Percentiles rank a stretch among this genome's conserved stretches.
These are phyloP conservation scores for honey bee (Apis mellifera) DNA, from an alignment of 1,140 invertebrate species.

Conservation along the genomic window DNA sequence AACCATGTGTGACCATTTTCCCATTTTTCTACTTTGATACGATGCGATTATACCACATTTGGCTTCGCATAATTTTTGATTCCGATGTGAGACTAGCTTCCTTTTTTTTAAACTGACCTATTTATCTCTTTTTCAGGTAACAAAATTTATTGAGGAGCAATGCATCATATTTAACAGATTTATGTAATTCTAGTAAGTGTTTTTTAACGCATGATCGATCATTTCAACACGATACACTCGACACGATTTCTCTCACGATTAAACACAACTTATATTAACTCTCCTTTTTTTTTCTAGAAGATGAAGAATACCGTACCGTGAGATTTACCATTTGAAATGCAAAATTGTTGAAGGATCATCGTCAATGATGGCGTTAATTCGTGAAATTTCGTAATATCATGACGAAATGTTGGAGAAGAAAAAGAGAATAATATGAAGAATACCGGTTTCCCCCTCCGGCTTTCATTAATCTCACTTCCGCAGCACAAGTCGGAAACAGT, in stretches of 20 bases:
- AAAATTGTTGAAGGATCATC: not conserved
- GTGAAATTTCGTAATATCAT: conserved; percentile 14
- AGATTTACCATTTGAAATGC: not conserved
- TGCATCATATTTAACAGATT: not conserved
- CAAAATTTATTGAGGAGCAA: rapidly evolving
- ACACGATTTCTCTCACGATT: not conserved
- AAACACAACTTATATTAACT: too few species aligned
- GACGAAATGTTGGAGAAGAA: not conserved
- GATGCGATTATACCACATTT: not conserved
- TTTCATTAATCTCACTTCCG: conserved; percentile 35
- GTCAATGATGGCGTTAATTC: not conserved
- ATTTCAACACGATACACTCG: too few species aligned
- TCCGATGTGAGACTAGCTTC: too few species aligned
- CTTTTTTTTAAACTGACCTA: not conserved
- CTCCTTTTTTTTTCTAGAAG: too few species aligned
- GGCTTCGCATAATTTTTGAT: too few species aligned
- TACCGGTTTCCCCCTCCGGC: not conserved
- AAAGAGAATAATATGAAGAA: conserved; percentile 3
- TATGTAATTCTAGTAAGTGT: not conserved
- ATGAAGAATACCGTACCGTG: too few species aligned
- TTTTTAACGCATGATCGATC: not conserved
- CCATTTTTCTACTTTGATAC: not conserved
- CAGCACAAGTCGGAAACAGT: conserved; percentile 27
- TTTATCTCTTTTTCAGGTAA: not conserved
- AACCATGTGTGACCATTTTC: conserved; percentile 18